Conservation (phyloP, 2,113 vertebrate genomes). For the Urocitellus parryii region DNA sequence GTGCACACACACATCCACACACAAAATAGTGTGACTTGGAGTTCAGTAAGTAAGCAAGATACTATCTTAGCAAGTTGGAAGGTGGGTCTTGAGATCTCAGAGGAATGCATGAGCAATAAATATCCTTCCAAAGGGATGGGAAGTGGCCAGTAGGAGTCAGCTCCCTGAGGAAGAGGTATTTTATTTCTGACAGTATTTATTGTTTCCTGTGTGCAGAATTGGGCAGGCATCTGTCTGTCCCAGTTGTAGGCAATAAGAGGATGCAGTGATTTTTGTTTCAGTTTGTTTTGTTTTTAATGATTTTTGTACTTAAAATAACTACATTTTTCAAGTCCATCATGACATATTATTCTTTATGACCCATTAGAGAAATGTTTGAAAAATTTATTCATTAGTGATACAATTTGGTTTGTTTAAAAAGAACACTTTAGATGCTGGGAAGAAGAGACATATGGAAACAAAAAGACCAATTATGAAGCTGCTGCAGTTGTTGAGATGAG, state of each 20-base stretch:
- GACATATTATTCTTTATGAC: constrained; percentile 9
- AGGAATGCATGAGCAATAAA: not conserved
- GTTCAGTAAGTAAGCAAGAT: not conserved
- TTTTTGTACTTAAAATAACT: not conserved
- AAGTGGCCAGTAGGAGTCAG: not conserved
- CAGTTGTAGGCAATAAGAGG: not conserved
- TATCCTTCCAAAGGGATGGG: not conserved
- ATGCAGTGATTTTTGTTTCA: not conserved
- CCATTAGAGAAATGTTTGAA: constrained; percentile 31
- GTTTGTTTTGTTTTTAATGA: not conserved
- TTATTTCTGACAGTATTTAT: not conserved
- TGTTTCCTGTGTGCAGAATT: not conserved
- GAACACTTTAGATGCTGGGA: not conserved
- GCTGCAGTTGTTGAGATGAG: not conserved
- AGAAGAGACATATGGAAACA: not conserved
- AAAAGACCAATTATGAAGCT: not conserved
- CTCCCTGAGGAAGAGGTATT: not conserved
- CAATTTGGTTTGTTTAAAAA: constrained; percentile 7
- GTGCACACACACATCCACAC: not conserved
- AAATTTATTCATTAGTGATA: constrained; percentile 32
- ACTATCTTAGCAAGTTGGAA: not conserved
- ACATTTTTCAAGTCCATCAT: constrained; percentile 19
- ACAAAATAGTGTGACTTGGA: not conserved
- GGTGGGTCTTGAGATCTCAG: not conserved
- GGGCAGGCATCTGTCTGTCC: not conserved